Base-by-base conservation (phyloP, 2,888 invertebrate species). In the Petrolisthes manimaculis region DNA sequence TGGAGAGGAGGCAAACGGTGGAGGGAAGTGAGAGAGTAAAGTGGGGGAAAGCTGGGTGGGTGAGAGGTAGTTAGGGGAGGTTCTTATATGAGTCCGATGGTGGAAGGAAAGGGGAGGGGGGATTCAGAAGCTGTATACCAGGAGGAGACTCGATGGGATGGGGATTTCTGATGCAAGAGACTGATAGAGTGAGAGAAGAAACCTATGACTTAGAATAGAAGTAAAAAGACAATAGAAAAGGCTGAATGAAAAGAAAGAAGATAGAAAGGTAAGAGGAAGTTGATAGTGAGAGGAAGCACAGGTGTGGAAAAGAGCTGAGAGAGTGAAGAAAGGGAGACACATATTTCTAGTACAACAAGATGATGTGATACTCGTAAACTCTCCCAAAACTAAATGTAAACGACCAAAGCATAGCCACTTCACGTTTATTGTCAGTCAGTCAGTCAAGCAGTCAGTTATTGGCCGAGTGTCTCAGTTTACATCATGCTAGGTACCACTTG, bases 371-470 rank as follows among this genome's bases (percentile, higher is more conserved):
- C 37, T 37, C 37, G 37, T 37, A 37, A 37, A 67, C 69, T n/a
- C 67, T 18, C 82, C 82, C 61, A n/a, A 53, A 67, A 67, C n/a
- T 18, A 53, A 37, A 61, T 53, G 18, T 61, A 69, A 53, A 53
- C 67, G 56, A 21, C 67, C 51, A 61, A 61, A 82, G 67, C 61
- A 55, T 61, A 8, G 82, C 82, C 69, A 53, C 37, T 24, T 14
- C 78, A 78, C 54, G 55, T 18, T 78, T 21, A 54, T n/a, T 54
- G 55, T 78, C 55, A 78, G 78, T 21, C 82, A 61, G 82, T 37
- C 53, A 18, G 82, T 67, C 51, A 37, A 51, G 67, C 51, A 69
- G 24, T 78, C 69, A 61, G 82, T 61, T 82, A 21, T 51, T 21
- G 53, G 69, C 53, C 53, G 56, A 61, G 56, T 37, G 53, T 5